Percentiles rank a stretch among this genome's conserved stretches.
These are phyloP conservation scores for Xanthostigma xanthostigma DNA, from an alignment of 2,888 invertebrate genomes.

Conservation along the genomic window DNA sequence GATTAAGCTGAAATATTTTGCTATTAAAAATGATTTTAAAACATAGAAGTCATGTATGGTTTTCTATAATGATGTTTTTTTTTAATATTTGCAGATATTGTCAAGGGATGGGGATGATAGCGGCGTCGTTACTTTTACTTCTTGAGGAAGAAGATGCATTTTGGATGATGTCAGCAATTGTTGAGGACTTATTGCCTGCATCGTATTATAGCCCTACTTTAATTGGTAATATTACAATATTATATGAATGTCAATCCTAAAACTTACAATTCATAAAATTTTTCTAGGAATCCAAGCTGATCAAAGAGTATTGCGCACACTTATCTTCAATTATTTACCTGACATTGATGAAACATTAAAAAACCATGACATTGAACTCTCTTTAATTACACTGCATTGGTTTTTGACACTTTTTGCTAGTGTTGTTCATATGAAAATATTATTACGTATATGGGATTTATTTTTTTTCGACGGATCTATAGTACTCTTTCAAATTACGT, in stretches of 20 bases:
- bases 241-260: neutral
- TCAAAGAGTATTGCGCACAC: slow-evolving; percentile 84
- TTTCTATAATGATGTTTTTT: slow-evolving; percentile 1
- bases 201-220: slow-evolving; percentile 93
- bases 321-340: slow-evolving; percentile 80
- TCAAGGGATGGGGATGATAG: slow-evolving; percentile 82
- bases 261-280: slow-evolving; percentile 7
- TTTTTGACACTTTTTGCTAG: slow-evolving; percentile 93
- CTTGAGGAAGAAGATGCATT: slow-evolving; percentile 98
- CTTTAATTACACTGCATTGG: slow-evolving; percentile 94
- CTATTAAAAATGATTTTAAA: no score
- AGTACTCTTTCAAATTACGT: slow-evolving; percentile 82
- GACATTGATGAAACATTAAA: slow-evolving; percentile 80
- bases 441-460: slow-evolving; percentile 90
- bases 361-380: slow-evolving; percentile 89
- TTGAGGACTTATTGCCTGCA: slow-evolving; percentile 95
- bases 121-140: slow-evolving; percentile 78
- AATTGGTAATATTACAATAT: slow-evolving; percentile 36
- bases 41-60: no score
- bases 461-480: slow-evolving; percentile 94
- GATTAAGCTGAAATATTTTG: no score
- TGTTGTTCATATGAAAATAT: slow-evolving; percentile 89
- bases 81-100: slow-evolving; percentile 41
- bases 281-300: slow-evolving; percentile 76
- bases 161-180: slow-evolving; percentile 97